Evolutionary conservation across 2,113 vertebrate species (phyloP), one percentile per base, ranked within the genome.

Genomic region (Hyla sarda): DNA sequence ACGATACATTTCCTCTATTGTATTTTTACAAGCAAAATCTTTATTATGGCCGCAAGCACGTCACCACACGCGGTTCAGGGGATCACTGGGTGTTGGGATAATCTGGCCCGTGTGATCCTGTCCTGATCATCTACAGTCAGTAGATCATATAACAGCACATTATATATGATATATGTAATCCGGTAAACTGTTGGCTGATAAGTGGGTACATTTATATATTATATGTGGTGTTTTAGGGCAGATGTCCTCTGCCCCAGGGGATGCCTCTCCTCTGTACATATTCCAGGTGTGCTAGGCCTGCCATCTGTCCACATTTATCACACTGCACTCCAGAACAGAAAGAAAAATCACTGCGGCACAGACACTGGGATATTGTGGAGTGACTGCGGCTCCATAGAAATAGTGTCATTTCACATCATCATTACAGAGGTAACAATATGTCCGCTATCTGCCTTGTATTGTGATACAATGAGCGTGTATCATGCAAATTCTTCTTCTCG

Each of bases 221-320:
- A 80, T 52, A 78, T 86, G 48, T 71, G 65, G 48, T 81, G 76
- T 86, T 71, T 73, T 58, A 21, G 84, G 84, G 84, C 84, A 86
- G 76, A 80, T 86, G 84, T 80, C 84, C 76, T 34, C 17, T 48
- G 19, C 62, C 84, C 34, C 76, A 2, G 23, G 84, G 84, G 84
- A 86, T 8, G 71, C 67, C 28, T 32, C 62, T 86, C 76, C 76
- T 69, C 65, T 5, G 60, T 60, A 78, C 34, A 60, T 54, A 58
- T 78, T 86, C 84, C 84, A 86, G 84, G 84, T 86, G 84, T 81
- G 84, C 56, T 81, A 17, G 80, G 76, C 76, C 58, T 86, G 76
- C 84, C 84, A 86, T 86, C 84, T 86, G 84, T 60, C 76, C 84
- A 79, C 84, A 86, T 86, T 86, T 73, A 80, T 86, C 84, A 86